These are phyloP conservation scores for Eira barbara DNA, from an alignment of 2,113 vertebrate genomes.

Conservation along the genomic window DNA sequence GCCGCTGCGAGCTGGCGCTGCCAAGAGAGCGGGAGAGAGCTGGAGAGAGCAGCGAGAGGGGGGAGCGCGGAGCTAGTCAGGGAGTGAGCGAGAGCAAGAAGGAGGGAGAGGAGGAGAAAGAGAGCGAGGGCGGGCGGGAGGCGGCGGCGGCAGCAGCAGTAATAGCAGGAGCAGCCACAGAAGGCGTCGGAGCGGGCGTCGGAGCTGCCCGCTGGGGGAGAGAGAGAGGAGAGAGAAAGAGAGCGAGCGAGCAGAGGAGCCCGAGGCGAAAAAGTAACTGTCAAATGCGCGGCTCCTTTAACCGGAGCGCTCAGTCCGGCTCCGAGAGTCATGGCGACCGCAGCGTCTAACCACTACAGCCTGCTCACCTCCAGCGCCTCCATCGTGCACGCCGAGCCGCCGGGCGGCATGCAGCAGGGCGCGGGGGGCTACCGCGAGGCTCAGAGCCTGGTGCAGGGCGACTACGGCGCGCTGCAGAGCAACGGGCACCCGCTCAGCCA, in stretches of 20 bases:
- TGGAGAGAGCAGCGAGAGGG: conserved; percentile 79
- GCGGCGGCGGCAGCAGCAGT: conserved; percentile 68
- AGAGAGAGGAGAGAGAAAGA: conserved; percentile 75
- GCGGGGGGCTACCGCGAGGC: conserved; percentile 92
- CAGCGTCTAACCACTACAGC: conserved; percentile 98
- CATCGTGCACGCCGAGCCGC: conserved; percentile 95
- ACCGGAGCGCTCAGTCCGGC: conserved; percentile 93
- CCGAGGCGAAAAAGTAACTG: conserved; percentile 92
- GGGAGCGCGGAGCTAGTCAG: conserved; percentile 87
- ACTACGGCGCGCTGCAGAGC: conserved; percentile 94
- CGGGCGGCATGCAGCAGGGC: conserved; percentile 84
- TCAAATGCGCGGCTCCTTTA: conserved; percentile 95
- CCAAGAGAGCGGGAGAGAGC: conserved; percentile 84
- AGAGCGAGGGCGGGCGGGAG: conserved; percentile 62
- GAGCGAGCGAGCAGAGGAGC: conserved; percentile 82
- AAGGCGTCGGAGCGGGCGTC: conserved; percentile 77
- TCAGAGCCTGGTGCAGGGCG: conserved; percentile 94
- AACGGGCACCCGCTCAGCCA: conserved; percentile 96
- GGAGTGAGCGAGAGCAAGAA: conserved; percentile 60
- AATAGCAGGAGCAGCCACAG: conserved; percentile 71
- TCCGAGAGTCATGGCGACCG: conserved; percentile 97
- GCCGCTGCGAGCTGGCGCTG: conserved; percentile 87
- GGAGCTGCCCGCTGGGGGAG: conserved; percentile 70
- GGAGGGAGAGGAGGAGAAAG: conserved; percentile 73
- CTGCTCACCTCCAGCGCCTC: conserved; percentile 96